phyloP scores from a whole-genome alignment of 2,888 invertebrate genomes.

The Choreutis nemorana region DNA sequence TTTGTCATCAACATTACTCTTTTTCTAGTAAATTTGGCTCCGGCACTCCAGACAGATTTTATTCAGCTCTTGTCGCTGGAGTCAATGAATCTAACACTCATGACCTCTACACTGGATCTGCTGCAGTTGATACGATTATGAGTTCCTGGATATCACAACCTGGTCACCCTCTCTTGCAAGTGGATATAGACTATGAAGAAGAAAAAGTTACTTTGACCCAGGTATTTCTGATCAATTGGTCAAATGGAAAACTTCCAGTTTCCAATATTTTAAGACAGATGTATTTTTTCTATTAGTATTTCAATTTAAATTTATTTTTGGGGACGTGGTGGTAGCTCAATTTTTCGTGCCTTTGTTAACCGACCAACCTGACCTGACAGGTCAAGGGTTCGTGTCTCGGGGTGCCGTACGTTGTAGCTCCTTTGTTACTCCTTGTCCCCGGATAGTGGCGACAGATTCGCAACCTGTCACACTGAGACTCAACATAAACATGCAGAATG shows the following conservation, averaged over 20 bases:
- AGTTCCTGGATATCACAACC: constrained; percentile 44
- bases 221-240: constrained; percentile 24
- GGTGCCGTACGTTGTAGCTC: too few relatives aligned
- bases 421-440: too few relatives aligned
- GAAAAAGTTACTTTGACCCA: constrained; percentile 33
- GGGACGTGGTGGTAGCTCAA: background rate
- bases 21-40: constrained; percentile 36
- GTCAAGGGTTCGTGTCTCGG: too few relatives aligned
- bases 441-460: too few relatives aligned
- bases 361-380: too few relatives aligned
- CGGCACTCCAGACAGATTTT: constrained; percentile 57
- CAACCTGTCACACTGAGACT: too few relatives aligned
- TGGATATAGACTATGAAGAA: constrained; percentile 33
- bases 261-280: too few relatives aligned
- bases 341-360: too few relatives aligned
- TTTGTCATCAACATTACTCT: too few relatives aligned
- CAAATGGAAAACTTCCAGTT: too few relatives aligned
- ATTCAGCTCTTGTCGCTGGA: constrained; percentile 41
- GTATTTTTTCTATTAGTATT: constrained; percentile 3
- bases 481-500: too few relatives aligned
- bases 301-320: constrained; percentile 3
- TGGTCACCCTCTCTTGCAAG: constrained; percentile 43
- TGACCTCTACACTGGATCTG: constrained; percentile 24
- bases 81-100: constrained; percentile 27
- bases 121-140: constrained; percentile 31